Evolutionary conservation across 2,113 vertebrate species (phyloP), one percentile per base, ranked within the genome.

Genomic region (Corvus hawaiiensis): DNA sequence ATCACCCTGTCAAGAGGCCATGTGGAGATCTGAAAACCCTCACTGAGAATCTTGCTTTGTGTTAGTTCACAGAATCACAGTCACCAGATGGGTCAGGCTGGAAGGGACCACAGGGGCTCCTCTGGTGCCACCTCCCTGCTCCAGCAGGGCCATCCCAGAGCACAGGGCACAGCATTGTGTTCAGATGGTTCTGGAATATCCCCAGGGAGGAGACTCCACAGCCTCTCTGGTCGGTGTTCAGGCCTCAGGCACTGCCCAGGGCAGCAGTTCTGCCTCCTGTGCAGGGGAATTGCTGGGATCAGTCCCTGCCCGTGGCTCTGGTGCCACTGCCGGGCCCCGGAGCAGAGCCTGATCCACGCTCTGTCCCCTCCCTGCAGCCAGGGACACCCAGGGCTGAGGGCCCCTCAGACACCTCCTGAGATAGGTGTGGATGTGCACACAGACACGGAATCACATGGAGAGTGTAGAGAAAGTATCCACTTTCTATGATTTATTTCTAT

Each of bases 221-320:
- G 5, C 4, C 35, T 41, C 13, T 4, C 83, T 35, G 43, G 43
- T 35, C 35, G 35, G 35, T 35, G 51, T 2, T 46, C 56, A 52
- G 56, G 32, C 37, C 56, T 37, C 39, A 13, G 52, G 19, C 69
- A 33, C n/a, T 64, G 69, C 49, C 8, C 59, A 56, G 69, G 41
- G 12, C 51, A 59, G 43, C 19, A 64, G 37, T 24, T 61, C 2
- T 74, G n/a, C 23, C 41, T 27, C 56, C 30, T n/a, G 41, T 7
- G 16, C 58, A 23, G 22, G 79, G 43, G 22, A 33, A 39, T 7
- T 18, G 1, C 71, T 28, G 71, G 51, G 30, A 2, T 56, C 69
- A 66, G 22, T 0, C 26, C 51, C 61, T 85, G 61, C 43, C n/a
- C 1, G 0, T 10, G 3, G 2, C 71, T 49, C 41, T 84, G 51